Conservation (phyloP, 2,888 invertebrate species). For the Sepioteuthis lessoniana region DNA sequence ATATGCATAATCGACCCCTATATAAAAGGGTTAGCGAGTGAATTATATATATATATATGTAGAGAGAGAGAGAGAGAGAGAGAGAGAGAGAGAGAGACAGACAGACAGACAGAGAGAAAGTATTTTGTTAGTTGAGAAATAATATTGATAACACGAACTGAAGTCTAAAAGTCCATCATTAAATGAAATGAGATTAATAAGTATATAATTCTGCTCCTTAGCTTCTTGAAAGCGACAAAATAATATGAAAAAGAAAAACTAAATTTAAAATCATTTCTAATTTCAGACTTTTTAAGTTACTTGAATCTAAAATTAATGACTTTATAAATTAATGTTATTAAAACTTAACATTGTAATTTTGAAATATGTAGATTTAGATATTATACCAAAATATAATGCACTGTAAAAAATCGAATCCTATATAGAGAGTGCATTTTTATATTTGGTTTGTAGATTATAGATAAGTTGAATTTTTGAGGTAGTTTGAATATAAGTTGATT, state of each 20-base stretch:
- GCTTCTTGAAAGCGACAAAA: neutral
- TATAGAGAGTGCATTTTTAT: neutral
- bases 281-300: neutral
- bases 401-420: no score
- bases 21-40: no score
- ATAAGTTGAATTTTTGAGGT: neutral
- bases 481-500: neutral
- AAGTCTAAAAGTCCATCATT: neutral
- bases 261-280: neutral
- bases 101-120: neutral
- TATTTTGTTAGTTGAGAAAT: neutral
- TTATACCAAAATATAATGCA: neutral
- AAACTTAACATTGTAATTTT: neutral
- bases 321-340: neutral
- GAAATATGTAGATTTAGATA: neutral
- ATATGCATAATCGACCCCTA: no score
- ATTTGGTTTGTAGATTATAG: neutral
- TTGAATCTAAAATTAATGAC: neutral
- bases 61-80: neutral
- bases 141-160: neutral
- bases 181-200: neutral
- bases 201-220: no score
- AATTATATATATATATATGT: no score
- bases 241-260: neutral
- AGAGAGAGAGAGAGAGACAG: no score